A percentile compares a stretch with the other conserved stretches of the same genome.
Evolutionary conservation across 2,113 vertebrate genomes (phyloP).

Genomic region (Barnardius zonarius): DNA sequence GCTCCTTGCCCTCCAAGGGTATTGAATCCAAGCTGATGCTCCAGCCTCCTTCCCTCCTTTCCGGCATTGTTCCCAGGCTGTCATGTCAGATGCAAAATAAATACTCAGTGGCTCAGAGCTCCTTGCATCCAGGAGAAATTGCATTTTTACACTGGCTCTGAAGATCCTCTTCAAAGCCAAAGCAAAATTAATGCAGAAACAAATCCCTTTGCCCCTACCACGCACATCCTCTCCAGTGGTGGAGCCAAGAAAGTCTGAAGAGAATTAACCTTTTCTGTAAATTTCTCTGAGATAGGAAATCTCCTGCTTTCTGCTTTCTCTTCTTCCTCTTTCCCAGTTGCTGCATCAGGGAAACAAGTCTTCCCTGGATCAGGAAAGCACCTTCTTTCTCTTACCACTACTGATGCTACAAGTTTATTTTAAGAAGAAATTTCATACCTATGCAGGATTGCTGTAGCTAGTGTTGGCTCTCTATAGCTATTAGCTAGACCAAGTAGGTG

Average conservation of each 20-base stretch:
- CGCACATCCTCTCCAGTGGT: not conserved
- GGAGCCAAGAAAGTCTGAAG: constrained; percentile 21
- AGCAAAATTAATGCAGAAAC: constrained; percentile 52
- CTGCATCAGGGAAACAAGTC: not conserved
- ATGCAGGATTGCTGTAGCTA: not conserved
- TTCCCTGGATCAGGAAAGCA: not conserved
- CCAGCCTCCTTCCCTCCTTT: not conserved
- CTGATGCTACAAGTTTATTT: not conserved
- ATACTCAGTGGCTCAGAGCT: constrained; percentile 31
- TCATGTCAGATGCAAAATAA: constrained; percentile 33
- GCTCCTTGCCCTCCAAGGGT: not conserved
- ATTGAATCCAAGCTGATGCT: constrained; percentile 16
- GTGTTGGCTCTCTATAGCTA: not conserved
- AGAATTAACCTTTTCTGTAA: constrained; percentile 31
- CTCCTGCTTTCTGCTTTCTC: not conserved
- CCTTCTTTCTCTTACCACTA: not conserved
- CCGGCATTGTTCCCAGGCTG: constrained; percentile 5
- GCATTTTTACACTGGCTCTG: constrained; percentile 52
- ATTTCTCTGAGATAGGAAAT: not conserved
- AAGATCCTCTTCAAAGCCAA: constrained; percentile 27
- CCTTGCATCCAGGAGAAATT: constrained; percentile 34
- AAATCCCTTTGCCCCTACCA: constrained; percentile 48
- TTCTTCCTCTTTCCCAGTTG: not conserved
- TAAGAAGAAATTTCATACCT: constrained; percentile 12
- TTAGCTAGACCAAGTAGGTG: constrained; percentile 12